phyloP scores from a whole-genome alignment of 2,113 vertebrate genomes.

The Lynx canadensis region DNA sequence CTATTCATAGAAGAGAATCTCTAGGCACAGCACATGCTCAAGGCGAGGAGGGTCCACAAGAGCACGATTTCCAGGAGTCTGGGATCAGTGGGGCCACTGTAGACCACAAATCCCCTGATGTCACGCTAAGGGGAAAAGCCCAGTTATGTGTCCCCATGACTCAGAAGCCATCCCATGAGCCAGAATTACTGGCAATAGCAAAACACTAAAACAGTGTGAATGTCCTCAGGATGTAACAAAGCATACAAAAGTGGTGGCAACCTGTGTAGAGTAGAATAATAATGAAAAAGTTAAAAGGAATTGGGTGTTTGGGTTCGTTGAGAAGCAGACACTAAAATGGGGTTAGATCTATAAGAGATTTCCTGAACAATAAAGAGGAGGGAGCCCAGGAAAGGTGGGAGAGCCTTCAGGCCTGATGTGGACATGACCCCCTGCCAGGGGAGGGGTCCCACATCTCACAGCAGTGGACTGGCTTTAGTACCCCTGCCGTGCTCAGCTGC shows the following conservation, averaged over 20 bases:
- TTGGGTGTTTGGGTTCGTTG: background rate
- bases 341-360: background rate
- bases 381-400: too few relatives aligned
- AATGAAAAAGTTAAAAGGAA: background rate
- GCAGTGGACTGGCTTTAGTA: background rate
- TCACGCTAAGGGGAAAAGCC: background rate
- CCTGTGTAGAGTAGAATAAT: background rate
- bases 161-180: background rate
- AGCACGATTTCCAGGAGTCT: background rate
- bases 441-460: background rate
- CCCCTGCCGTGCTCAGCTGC: too few relatives aligned
- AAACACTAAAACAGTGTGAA: background rate
- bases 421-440: accelerated
- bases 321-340: background rate
- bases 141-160: background rate
- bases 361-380: background rate
- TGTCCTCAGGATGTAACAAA: too few relatives aligned
- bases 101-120: background rate
- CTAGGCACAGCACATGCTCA: background rate
- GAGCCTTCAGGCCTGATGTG: background rate
- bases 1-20: background rate
- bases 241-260: background rate
- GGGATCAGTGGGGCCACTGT: background rate
- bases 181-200: background rate
- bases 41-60: background rate